These are phyloP conservation scores for Mermis nigrescens DNA, from an alignment of 2,888 invertebrate genomes.

Conservation along the genomic window DNA sequence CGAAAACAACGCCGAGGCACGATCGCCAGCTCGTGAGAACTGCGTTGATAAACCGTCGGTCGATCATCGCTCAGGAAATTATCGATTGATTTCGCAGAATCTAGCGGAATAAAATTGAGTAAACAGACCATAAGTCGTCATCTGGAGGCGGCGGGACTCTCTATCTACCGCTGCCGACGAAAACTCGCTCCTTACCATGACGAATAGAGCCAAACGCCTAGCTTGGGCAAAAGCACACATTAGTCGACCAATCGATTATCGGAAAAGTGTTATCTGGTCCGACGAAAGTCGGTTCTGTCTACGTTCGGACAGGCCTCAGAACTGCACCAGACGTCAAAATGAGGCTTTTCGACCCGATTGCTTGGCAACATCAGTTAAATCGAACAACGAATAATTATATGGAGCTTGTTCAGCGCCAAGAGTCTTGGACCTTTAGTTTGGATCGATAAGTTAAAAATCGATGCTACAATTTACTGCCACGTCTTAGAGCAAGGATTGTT, in stretches of 20 bases:
- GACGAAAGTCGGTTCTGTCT: neutral
- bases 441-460: neutral
- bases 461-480: neutral
- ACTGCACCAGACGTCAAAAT: neutral
- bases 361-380: neutral
- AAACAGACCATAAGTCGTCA: neutral
- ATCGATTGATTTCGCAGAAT: neutral
- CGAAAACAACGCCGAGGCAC: neutral
- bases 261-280: neutral
- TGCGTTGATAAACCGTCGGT: neutral
- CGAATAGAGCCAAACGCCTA: neutral
- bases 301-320: neutral
- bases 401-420: neutral
- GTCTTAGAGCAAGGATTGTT: neutral
- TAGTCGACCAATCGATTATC: neutral
- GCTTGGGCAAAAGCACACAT: neutral
- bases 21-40: neutral
- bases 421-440: neutral
- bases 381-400: neutral
- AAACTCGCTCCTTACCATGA: neutral
- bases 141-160: neutral
- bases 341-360: too few relatives aligned
- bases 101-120: neutral
- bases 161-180: neutral
- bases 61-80: neutral